Evolutionary conservation across 2,797 vertebrate species (phyloP).

Genomic region (Trachops cirrhosus): DNA sequence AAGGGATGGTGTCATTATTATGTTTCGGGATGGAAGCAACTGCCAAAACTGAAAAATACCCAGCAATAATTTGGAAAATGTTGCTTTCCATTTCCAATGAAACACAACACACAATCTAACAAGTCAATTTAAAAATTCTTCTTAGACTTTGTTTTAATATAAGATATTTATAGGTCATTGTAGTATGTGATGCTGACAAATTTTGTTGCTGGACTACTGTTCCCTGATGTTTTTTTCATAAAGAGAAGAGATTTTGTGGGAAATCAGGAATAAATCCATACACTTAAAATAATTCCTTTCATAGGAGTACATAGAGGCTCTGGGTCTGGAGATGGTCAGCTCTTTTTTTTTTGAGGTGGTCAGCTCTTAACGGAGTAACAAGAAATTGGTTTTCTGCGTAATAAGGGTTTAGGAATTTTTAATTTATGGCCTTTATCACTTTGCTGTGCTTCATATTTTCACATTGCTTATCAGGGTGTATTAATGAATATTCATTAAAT

Average conservation of each 20-base stretch:
- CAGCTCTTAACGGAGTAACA: conserved; percentile 24
- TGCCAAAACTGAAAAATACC: background rate
- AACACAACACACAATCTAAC: background rate
- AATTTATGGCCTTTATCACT: conserved; percentile 17
- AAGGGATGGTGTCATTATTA: background rate
- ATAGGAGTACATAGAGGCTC: background rate
- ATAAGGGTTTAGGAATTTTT: conserved; percentile 14
- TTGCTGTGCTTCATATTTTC: background rate
- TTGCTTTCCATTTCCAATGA: conserved; percentile 39
- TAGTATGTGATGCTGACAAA: background rate
- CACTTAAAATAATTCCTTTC: conserved; percentile 35
- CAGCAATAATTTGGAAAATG: background rate
- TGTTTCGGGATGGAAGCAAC: background rate
- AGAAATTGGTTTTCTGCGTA: conserved; percentile 33
- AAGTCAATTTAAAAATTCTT: background rate
- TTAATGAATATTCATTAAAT: conserved; percentile 47
- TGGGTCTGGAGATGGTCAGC: background rate
- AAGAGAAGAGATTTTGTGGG: conserved; percentile 26
- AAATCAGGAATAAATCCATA: conserved; percentile 28
- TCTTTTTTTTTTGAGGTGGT: background rate
- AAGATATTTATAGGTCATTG: background rate
- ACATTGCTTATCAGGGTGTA: conserved; percentile 15
- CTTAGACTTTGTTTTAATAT: conserved; percentile 32
- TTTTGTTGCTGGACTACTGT: background rate
- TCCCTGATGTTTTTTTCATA: background rate